Conservation (phyloP, 2,113 vertebrate genomes). For the Brachypteracias leptosomus region DNA sequence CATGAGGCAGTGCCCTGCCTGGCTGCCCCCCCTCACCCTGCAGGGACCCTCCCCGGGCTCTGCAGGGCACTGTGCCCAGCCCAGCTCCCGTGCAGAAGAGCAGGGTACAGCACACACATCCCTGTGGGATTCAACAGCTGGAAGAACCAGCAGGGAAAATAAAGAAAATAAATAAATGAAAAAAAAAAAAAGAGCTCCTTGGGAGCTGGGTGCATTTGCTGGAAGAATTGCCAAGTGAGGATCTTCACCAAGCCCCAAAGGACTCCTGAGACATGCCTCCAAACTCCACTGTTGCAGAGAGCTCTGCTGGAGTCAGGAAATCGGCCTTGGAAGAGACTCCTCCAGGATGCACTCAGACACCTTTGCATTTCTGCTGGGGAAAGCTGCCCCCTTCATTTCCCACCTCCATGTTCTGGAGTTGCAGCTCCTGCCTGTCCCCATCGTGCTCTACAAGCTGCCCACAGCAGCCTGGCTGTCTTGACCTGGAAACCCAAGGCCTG, state of each 20-base stretch:
- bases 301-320: neutral
- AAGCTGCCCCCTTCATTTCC: neutral
- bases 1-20: neutral
- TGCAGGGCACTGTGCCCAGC: neutral
- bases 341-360: neutral
- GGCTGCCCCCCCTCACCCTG: neutral
- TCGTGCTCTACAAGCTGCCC: neutral
- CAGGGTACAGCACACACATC: neutral
- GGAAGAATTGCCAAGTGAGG: neutral
- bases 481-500: neutral
- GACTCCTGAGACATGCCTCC: neutral
- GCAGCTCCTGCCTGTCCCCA: neutral
- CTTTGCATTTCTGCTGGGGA: neutral
- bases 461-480: fast-evolving
- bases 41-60: neutral
- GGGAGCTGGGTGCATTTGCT: neutral
- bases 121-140: neutral
- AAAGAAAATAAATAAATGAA: neutral
- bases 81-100: neutral
- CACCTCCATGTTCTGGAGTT: neutral
- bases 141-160: neutral
- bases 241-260: neutral
- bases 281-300: neutral
- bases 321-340: neutral
- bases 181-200: neutral